Percentiles rank a stretch among this genome's conserved stretches.
These are phyloP conservation scores for Aphidoletes aphidimyza DNA, from an alignment of 2,888 invertebrate genomes.

Conservation along the genomic window DNA sequence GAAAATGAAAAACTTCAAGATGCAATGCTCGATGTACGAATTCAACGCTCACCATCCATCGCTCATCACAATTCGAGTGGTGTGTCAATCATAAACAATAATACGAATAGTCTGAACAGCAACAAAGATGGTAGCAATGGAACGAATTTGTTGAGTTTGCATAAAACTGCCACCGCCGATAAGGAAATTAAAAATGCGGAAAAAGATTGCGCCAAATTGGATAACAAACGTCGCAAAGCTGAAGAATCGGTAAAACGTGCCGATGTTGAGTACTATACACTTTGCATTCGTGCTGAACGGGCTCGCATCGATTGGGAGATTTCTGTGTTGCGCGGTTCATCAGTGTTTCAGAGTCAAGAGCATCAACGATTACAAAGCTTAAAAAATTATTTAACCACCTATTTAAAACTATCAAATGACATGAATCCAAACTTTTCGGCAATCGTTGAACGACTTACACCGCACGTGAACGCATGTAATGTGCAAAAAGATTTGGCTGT, in stretches of 20 bases:
- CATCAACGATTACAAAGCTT: constrained; percentile 87
- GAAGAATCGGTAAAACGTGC: constrained; percentile 91
- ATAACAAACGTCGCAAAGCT: constrained; percentile 88
- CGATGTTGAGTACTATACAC: constrained; percentile 92
- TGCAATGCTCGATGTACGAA: constrained; percentile 70
- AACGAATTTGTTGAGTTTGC: neutral
- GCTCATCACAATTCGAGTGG: constrained; percentile 61
- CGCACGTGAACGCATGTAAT: constrained; percentile 65
- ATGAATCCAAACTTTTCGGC: constrained; percentile 83
- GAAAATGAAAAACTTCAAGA: constrained; percentile 94
- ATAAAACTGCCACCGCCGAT: constrained; percentile 60
- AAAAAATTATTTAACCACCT: constrained; percentile 76
- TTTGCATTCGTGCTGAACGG: constrained; percentile 89
- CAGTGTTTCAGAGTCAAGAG: constrained; percentile 87
- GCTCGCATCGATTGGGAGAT: constrained; percentile 93
- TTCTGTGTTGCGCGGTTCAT: constrained; percentile 85
- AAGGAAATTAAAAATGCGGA: constrained; percentile 69
- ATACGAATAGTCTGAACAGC: constrained; percentile 46
- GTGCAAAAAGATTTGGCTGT: constrained; percentile 65
- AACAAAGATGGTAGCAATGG: constrained; percentile 27
- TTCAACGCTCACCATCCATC: constrained; percentile 66
- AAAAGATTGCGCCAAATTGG: constrained; percentile 79
- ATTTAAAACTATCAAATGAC: constrained; percentile 74
- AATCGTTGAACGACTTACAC: constrained; percentile 66
- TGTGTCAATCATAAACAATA: constrained; percentile 2